Conservation (phyloP, 2,797 vertebrate species). For the Champsocephalus esox region DNA sequence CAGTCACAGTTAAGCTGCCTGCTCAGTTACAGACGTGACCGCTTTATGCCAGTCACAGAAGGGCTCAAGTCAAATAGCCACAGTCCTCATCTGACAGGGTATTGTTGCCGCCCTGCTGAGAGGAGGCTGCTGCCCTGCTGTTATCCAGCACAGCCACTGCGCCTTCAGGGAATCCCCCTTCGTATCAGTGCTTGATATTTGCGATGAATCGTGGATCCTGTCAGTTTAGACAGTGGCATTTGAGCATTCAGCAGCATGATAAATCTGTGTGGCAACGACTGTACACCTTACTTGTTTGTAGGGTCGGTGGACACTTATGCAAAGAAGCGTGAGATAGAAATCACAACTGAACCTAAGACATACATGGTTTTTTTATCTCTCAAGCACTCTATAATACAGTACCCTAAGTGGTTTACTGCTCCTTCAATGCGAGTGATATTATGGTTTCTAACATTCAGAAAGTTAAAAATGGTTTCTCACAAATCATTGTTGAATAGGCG, state of each 20-base stretch:
- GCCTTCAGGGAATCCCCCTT: conserved; percentile 28
- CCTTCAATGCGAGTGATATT: background rate
- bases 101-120: conserved; percentile 31
- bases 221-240: conserved; percentile 8
- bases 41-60: conserved; percentile 52
- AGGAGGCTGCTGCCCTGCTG: conserved; percentile 36
- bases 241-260: conserved; percentile 7
- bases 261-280: background rate
- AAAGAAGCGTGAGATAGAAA: background rate
- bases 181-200: conserved; percentile 20
- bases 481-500: background rate
- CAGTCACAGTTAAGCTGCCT: conserved; percentile 35
- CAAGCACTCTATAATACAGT: background rate
- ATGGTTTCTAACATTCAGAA: background rate
- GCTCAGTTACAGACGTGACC: conserved; percentile 44
- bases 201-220: conserved; percentile 3
- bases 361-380: background rate
- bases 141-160: conserved; percentile 29
- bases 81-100: conserved; percentile 60
- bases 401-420: background rate
- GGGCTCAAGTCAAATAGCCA: conserved; percentile 53
- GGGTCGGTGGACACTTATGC: conserved; percentile 2
- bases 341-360: background rate
- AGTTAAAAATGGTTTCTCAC: background rate
- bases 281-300: background rate